Evolutionary conservation across 2,113 vertebrate genomes (phyloP).

Genomic region (Poecile atricapillus): DNA sequence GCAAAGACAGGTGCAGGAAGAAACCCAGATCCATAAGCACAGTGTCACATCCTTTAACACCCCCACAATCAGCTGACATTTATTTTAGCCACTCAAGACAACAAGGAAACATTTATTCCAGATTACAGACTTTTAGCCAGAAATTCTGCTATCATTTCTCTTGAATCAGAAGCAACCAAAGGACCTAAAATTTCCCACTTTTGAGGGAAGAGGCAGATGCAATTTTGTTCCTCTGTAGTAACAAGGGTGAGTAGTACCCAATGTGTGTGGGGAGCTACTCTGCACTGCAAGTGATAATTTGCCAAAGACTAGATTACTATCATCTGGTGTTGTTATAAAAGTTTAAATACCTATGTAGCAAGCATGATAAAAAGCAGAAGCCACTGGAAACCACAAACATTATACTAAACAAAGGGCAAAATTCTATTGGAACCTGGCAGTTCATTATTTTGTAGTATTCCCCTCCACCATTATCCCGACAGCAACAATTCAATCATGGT

Average conservation of each 20-base stretch:
- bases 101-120: background rate
- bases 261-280: background rate
- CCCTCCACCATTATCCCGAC: background rate
- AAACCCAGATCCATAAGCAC: background rate
- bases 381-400: background rate
- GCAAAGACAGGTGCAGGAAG: background rate
- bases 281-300: background rate
- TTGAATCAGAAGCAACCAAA: background rate
- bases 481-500: background rate
- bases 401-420: background rate
- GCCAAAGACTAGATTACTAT: background rate
- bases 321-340: background rate
- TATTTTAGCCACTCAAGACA: background rate
- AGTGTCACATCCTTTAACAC: background rate
- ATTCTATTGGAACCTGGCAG: background rate
- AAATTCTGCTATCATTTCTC: background rate
- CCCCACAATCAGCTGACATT: background rate
- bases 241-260: background rate
- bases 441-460: background rate
- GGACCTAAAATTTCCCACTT: background rate
- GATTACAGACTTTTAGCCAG: background rate
- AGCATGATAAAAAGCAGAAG: background rate
- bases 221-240: background rate
- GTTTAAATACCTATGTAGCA: background rate
- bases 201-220: background rate